phyloP scores from a whole-genome alignment of 2,888 invertebrate genomes.

The Branchellion lobata region DNA sequence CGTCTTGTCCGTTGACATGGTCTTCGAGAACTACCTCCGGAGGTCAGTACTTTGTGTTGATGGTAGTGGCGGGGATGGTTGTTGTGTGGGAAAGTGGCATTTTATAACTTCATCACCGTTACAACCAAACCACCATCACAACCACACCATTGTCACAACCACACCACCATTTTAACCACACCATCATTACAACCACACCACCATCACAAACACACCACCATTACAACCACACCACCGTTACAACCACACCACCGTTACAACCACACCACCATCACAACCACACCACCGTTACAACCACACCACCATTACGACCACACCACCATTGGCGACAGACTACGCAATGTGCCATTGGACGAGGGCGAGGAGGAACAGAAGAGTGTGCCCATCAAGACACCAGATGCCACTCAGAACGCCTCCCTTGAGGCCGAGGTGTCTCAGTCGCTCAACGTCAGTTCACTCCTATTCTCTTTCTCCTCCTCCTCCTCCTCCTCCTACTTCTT shows the following conservation, averaged over 20 bases:
- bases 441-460: conserved; percentile 63
- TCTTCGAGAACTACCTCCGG: conserved; percentile 90
- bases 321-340: conserved; percentile 68
- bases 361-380: conserved; percentile 56
- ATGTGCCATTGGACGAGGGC: conserved; percentile 62
- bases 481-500: too few species aligned
- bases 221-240: neutral
- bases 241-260: neutral
- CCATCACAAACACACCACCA: neutral
- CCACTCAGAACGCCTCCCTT: conserved; percentile 49
- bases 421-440: conserved; percentile 59
- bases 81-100: neutral
- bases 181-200: too few species aligned
- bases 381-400: neutral
- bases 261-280: neutral
- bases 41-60: conserved; percentile 53
- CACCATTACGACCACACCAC: neutral
- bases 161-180: too few species aligned
- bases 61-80: neutral
- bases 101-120: neutral
- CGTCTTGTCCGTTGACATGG: conserved; percentile 96
- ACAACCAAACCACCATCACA: too few species aligned
- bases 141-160: too few species aligned
- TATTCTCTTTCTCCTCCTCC: neutral
- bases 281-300: neutral